Evolutionary conservation across 1,140 invertebrate species (phyloP), one percentile per base, ranked within the genome.

Genomic region (Solenopsis invicta): DNA sequence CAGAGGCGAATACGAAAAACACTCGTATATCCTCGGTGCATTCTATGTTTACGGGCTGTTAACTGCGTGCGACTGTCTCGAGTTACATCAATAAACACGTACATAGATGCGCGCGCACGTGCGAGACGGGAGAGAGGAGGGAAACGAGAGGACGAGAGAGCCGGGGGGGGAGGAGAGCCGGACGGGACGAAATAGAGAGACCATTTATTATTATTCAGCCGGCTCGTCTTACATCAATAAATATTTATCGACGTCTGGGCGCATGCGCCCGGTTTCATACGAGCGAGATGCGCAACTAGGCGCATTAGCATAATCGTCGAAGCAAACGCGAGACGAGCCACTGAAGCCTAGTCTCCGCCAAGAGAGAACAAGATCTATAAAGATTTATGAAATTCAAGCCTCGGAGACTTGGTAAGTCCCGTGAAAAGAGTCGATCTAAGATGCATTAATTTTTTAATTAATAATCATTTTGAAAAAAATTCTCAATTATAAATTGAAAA

Each of bases 71-170:
- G 90, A 91, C 90, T 90, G 89, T 91, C 90, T 91, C 89, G 90
- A 89, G 89, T 91, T 91, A 91, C 90, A 91, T 91, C 90, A 91
- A 91, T 91, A 91, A 91, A 91, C 90, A 91, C 89, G 90, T 91
- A 91, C 88, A 89, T 89, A 91, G 90, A 89, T 91, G 90, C 90
- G 90, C 90, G 90, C 90, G 90, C 90, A 91, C 80, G 81, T 86
- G 81, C 87, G 87, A 56, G 29, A 21, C 45, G 76, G 52, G 45
- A 50, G 29, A 50, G 59, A 48, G 13, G 21, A 18, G 56, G 29
- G 37, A 54, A 67, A n/a, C 12, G 41, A 29, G 59, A 21, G 24
- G 21, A 45, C 41, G 41, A 21, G 29, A 13, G 45, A 61, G 6
- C 4, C 12, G 5, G 29, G 48, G 5, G 29, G 48, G 45, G 18